These are phyloP conservation scores for Triplophysa dalaica DNA, from an alignment of 2,113 vertebrate genomes.

Conservation along the genomic window DNA sequence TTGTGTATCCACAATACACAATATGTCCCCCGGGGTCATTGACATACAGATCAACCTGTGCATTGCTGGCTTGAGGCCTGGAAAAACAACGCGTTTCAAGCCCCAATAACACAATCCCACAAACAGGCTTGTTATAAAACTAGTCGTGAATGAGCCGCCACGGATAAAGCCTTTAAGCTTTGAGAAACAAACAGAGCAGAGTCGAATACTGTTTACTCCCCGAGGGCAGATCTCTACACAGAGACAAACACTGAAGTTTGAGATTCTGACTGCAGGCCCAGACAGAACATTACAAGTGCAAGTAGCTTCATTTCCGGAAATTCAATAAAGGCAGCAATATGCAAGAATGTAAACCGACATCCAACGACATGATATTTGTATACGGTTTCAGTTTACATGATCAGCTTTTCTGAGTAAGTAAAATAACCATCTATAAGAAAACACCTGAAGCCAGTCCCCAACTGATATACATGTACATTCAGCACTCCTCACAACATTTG, in stretches of 20 bases:
- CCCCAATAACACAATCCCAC: background rate
- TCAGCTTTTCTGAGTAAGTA: background rate
- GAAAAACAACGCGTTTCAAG: slow-evolving; percentile 11
- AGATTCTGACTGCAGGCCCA: background rate
- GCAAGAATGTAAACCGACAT: background rate
- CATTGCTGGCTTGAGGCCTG: background rate
- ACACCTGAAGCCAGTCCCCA: background rate
- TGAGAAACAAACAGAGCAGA: slow-evolving; percentile 2
- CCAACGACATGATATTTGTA: background rate
- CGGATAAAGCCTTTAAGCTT: slow-evolving; percentile 11
- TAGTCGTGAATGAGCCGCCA: slow-evolving; percentile 8
- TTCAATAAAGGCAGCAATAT: background rate
- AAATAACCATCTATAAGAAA: too few species aligned
- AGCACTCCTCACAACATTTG: too few species aligned
- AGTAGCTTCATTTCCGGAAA: background rate
- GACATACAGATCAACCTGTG: slow-evolving; percentile 24
- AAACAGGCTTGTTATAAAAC: background rate
- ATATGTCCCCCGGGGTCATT: background rate
- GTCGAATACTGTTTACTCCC: background rate
- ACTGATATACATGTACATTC: too few species aligned
- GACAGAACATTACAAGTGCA: slow-evolving; percentile 1
- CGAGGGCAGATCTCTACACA: background rate
- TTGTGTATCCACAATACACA: background rate
- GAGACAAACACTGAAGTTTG: background rate
- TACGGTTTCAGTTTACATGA: background rate